phyloP scores from a whole-genome alignment of 2,797 vertebrate species.

The Tauraco hartlaubi region DNA sequence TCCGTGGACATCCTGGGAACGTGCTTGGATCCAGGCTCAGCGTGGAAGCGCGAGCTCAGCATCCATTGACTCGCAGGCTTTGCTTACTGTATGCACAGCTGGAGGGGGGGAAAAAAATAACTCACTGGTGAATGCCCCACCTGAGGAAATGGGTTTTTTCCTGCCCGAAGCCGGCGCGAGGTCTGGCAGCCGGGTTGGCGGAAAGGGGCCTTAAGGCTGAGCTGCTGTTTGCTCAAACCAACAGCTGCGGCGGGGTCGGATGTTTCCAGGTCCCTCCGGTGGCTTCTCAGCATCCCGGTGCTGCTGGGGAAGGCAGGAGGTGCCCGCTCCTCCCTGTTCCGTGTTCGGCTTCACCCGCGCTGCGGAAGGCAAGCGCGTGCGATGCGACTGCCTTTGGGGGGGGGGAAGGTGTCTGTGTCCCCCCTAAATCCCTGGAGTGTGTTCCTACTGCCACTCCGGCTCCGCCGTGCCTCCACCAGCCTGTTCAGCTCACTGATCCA shows the following conservation, averaged over 20 bases:
- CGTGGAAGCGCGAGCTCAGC: not conserved
- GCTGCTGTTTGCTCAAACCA: not conserved
- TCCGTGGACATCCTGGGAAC: not conserved
- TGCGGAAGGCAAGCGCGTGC: not conserved
- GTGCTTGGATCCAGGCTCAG: not conserved
- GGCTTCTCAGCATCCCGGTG: not conserved
- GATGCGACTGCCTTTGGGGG: fast-evolving
- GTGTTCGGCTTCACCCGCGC: not conserved
- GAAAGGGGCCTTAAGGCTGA: not conserved
- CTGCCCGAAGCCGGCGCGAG: not conserved
- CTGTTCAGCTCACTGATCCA: fast-evolving
- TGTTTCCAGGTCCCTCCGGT: not conserved
- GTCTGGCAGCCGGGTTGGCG: not conserved
- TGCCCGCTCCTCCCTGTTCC: not conserved
- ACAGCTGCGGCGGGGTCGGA: not conserved
- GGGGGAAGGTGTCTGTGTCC: not conserved
- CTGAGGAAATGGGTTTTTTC: slow-evolving; percentile 32
- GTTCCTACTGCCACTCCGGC: not conserved
- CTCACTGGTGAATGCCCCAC: not conserved
- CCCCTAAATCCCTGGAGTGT: fast-evolving
- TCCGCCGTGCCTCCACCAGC: not conserved
- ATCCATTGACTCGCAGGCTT: not conserved
- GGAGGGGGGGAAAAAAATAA: not conserved
- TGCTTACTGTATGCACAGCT: not conserved
- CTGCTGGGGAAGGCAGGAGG: not conserved